Base-by-base conservation (phyloP, 2,797 vertebrate species). In the Melanotaenia boesemani region DNA sequence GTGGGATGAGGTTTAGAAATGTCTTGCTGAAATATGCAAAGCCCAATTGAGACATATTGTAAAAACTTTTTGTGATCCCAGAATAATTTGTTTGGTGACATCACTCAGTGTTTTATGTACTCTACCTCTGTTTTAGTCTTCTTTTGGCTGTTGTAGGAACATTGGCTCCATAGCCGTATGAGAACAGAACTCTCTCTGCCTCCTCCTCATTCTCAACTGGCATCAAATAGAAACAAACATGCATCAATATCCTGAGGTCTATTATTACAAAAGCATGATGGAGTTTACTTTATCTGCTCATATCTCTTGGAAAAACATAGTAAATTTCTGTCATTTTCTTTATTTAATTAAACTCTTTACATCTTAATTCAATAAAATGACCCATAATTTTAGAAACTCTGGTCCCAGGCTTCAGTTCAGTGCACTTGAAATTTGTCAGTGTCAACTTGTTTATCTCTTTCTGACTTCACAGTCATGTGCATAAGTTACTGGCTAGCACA, bases 121-220 rank as follows among this genome's bases (percentile, higher is more conserved):
- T 66, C 87, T 93, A 99, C 98, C 98, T 99, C 90, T 99, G 98
- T 76, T 98, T 97, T 6, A 99, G 92, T 79, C 97, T 93, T 74
- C 98, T 95, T 90, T 95, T 99, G 76, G 98, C 97, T 11, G 97
- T 98, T 65, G 98, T 99, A 72, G 98, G 98, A 89, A 99, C 95
- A 65, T 99, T 99, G 70, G 98, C 97, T 69, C 98, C 98, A 12
- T 99, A 99, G 16, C 98, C 98, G 15, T 98, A 99, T 0, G 98
- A 97, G 88, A 97, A 99, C 59, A 99, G 94, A 81, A 99, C 95
- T 76, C 97, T 96, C 94, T 99, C 98, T 46, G 98, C 97, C 72
- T 99, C 98, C 58, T 94, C 95, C 91, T 98, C 97, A 90, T 96
- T 93, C 88, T 97, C 97, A 92, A 99, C 98, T 99, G 74, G 28